These are phyloP conservation scores for Drosophila tripunctata DNA, from an alignment of 2,888 invertebrate species.

Conservation along the genomic window DNA sequence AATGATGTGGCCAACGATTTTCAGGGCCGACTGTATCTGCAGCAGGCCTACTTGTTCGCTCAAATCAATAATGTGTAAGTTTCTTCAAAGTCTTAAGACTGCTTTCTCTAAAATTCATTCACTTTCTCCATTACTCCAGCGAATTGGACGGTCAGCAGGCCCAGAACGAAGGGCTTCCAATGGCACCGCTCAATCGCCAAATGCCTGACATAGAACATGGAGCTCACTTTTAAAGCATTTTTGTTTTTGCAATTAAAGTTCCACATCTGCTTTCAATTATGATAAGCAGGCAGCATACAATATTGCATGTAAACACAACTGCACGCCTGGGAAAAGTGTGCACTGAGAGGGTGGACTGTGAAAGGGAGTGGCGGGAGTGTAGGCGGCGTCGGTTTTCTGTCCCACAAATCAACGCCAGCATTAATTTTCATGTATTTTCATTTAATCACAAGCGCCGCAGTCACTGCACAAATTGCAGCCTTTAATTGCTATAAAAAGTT, in stretches of 20 bases:
- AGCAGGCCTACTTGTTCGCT: constrained; percentile 6
- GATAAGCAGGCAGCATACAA: constrained; percentile 28
- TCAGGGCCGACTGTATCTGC: constrained; percentile 14
- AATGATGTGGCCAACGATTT: constrained; percentile 24
- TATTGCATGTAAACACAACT: not conserved
- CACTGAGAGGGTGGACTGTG: not conserved
- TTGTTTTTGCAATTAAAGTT: constrained; percentile 19
- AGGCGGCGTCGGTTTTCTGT: not conserved
- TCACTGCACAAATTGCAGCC: constrained; percentile 35
- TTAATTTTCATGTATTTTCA: constrained; percentile 43
- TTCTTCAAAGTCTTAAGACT: not conserved
- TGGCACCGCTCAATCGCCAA: constrained; percentile 4
- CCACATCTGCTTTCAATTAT: constrained; percentile 64
- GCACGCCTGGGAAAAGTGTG: constrained; percentile 8
- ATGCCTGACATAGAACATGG: constrained; percentile 14
- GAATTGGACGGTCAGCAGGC: not conserved
- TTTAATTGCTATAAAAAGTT: constrained; percentile 40
- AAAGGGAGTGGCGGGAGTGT: not conserved
- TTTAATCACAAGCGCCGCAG: constrained; percentile 49
- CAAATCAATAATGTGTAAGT: constrained; percentile 26
- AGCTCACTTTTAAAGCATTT: not conserved
- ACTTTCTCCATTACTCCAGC: not conserved
- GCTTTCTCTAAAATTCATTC: not conserved
- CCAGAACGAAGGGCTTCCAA: not conserved
- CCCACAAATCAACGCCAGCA: constrained; percentile 50